Evolutionary conservation across 2,113 vertebrate species (phyloP).

Genomic region (Deroptyus accipitrinus): DNA sequence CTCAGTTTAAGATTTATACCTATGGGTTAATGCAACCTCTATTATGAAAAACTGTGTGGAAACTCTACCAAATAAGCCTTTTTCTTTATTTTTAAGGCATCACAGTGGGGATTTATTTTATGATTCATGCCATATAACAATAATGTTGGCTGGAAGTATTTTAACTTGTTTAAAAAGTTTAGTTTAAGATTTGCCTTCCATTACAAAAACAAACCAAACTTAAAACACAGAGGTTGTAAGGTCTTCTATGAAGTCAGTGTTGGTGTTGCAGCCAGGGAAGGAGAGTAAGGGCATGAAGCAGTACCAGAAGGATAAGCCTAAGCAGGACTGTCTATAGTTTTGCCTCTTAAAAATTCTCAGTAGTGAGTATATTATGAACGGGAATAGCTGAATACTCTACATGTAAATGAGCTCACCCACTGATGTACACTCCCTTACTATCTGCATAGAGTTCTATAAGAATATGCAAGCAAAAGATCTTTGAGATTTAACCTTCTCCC

Average conservation of each 20-base stretch:
- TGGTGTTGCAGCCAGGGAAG: not conserved
- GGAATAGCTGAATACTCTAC: not conserved
- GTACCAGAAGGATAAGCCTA: not conserved
- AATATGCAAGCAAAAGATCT: not conserved
- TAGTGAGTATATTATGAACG: not conserved
- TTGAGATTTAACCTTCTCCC: not conserved
- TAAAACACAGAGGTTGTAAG: not conserved
- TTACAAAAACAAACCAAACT: not conserved
- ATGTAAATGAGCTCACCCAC: not conserved
- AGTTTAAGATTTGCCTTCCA: not conserved
- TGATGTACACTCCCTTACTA: not conserved
- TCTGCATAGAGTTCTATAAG: not conserved
- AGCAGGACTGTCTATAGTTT: not conserved
- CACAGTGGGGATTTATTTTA: not conserved
- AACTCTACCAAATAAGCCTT: not conserved
- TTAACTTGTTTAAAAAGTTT: not conserved
- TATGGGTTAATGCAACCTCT: not conserved
- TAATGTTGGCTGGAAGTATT: not conserved
- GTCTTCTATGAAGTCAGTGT: not conserved
- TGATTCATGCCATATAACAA: not conserved
- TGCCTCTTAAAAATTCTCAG: not conserved
- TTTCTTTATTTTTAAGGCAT: not conserved
- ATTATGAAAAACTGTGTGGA: slow-evolving; percentile 1
- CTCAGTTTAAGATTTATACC: slow-evolving; percentile 6
- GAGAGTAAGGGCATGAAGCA: not conserved